These are phyloP conservation scores for Ophion ventricosus DNA, from an alignment of 2,888 invertebrate genomes.

Conservation along the genomic window DNA sequence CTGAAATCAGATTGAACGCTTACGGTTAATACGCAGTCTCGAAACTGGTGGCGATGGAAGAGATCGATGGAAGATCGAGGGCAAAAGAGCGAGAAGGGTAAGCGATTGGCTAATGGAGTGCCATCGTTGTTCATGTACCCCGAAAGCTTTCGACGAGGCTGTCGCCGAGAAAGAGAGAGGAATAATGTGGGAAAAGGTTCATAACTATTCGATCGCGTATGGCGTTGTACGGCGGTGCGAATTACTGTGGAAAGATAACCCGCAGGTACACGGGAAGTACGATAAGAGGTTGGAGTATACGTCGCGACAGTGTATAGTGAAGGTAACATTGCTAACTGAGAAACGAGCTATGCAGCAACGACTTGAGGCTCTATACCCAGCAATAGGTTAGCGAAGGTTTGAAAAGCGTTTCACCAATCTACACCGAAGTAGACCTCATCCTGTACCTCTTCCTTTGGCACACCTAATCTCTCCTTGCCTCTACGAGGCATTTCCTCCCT, in stretches of 20 bases:
- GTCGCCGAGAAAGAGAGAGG: constrained; percentile 28
- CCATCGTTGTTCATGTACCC: constrained; percentile 28
- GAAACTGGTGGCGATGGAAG: constrained; percentile 13
- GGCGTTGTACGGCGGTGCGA: constrained; percentile 56
- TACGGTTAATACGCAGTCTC: constrained; percentile 54
- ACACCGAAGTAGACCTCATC: constrained; percentile 30
- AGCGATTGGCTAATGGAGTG: constrained; percentile 53
- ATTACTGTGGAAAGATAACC: constrained; percentile 60
- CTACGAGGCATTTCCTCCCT: constrained; percentile 7
- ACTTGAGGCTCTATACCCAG: constrained; percentile 32
- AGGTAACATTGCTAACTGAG: constrained; percentile 22
- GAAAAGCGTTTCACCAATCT: constrained; percentile 32
- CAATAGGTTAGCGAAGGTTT: constrained; percentile 28
- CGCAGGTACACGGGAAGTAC: constrained; percentile 40
- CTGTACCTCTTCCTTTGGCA: constrained; percentile 41
- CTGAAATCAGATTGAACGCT: constrained; percentile 63
- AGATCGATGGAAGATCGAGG: constrained; percentile 14
- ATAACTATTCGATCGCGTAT: constrained; percentile 38
- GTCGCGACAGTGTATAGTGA: constrained; percentile 14
- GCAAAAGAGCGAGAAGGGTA: neutral
- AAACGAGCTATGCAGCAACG: constrained; percentile 37
- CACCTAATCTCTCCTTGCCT: constrained; percentile 15
- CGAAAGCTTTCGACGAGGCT: constrained; percentile 53
- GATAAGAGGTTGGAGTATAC: constrained; percentile 20
- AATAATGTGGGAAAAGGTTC: constrained; percentile 25